phyloP scores from a whole-genome alignment of 1,140 invertebrate genomes.

The Gryllus bimaculatus region DNA sequence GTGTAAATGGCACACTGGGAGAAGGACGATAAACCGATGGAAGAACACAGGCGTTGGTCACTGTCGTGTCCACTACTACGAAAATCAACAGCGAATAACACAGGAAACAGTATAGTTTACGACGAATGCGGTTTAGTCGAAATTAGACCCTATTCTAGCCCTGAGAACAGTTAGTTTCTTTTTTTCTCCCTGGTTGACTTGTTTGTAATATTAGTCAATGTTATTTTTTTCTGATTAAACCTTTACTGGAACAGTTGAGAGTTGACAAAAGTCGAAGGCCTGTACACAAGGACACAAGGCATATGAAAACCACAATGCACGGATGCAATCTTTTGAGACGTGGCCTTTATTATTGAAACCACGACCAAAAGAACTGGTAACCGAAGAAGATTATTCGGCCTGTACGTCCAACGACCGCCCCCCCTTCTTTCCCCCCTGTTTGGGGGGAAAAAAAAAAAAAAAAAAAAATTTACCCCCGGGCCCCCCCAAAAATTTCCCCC shows the following conservation, averaged over 20 bases:
- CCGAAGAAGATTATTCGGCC: no score
- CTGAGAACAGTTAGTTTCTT: slow-evolving; percentile 31
- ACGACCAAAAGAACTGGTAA: slow-evolving; percentile 62
- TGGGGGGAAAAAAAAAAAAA: no score
- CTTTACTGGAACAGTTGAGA: slow-evolving; percentile 27
- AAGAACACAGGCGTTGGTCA: slow-evolving; percentile 71
- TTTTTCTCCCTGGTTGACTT: background rate
- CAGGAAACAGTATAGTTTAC: slow-evolving; percentile 42
- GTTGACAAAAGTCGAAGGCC: slow-evolving; percentile 37
- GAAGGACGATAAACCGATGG: slow-evolving; percentile 63
- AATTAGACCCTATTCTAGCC: slow-evolving; percentile 32
- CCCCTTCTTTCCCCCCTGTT: no score
- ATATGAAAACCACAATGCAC: slow-evolving; percentile 51
- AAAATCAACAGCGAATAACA: slow-evolving; percentile 49
- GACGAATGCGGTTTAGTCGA: slow-evolving; percentile 52
- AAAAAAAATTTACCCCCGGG: no score
- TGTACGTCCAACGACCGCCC: no score
- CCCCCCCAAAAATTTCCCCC: no score
- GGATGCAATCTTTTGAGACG: slow-evolving; percentile 57
- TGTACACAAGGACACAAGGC: slow-evolving; percentile 50
- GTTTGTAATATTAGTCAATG: no score
- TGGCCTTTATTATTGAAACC: slow-evolving; percentile 70
- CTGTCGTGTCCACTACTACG: slow-evolving; percentile 64
- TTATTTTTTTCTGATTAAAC: no score
- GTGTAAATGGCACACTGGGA: slow-evolving; percentile 76